phyloP scores from a whole-genome alignment of 2,888 invertebrate genomes.

The Petrolisthes manimaculis region DNA sequence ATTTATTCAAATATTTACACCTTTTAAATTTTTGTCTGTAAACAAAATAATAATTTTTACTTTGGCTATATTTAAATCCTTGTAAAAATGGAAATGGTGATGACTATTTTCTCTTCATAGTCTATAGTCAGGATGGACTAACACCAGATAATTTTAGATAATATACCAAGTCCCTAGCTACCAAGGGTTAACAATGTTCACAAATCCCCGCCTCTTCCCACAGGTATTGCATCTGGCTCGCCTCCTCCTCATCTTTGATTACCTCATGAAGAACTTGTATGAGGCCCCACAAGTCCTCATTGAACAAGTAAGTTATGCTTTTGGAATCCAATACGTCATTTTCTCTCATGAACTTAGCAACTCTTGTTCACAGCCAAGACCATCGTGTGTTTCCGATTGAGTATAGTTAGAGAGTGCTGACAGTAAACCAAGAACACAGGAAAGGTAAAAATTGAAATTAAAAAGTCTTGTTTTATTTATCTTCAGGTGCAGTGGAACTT shows the following conservation, averaged over 20 bases:
- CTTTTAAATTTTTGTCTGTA: background rate
- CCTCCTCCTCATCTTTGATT: constrained; percentile 88
- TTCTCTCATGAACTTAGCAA: background rate
- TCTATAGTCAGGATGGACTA: too few species aligned
- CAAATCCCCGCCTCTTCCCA: too few species aligned
- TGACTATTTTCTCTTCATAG: too few species aligned
- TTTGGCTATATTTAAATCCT: constrained; percentile 11
- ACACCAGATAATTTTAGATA: too few species aligned
- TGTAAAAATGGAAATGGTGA: too few species aligned
- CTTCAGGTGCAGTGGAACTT: constrained; percentile 82
- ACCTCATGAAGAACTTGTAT: constrained; percentile 94
- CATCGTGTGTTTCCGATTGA: background rate
- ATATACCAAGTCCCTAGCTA: too few species aligned
- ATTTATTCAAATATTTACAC: background rate
- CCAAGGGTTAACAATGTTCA: too few species aligned
- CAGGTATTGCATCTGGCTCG: constrained; percentile 83
- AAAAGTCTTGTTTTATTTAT: background rate
- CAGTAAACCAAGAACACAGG: background rate
- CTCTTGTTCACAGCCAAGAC: background rate
- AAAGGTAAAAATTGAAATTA: too few species aligned
- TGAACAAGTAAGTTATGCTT: constrained; percentile 78
- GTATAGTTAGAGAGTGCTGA: background rate
- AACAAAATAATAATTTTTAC: background rate
- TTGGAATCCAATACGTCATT: background rate
- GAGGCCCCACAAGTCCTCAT: constrained; percentile 88